Base-by-base conservation (phyloP, 2,797 vertebrate genomes). In the Pangasius macronema region DNA sequence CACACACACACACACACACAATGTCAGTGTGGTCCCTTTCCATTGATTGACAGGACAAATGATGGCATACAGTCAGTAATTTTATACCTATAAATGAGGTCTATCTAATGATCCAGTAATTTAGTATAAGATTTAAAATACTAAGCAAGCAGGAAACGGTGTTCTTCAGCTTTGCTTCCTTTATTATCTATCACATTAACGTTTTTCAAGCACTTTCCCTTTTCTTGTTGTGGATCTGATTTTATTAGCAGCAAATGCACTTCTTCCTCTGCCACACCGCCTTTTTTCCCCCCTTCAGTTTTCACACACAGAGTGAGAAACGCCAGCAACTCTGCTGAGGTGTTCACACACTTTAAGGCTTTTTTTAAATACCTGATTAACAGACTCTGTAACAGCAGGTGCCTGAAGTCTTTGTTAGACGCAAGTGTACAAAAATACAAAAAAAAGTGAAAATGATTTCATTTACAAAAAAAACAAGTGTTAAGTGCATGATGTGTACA, bases 311-410 rank as follows among this genome's bases (percentile, higher is more conserved):
- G 1, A 33, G 51, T 70, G 63, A 82, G 65, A 86, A 61, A 72
- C 22, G 1, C 5, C 27, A 24, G 36, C 63, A 57, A 22, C 76
- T 46, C 61, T 46, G 85, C 61, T 27, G 30, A 79, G 59, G 42
- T 67, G 72, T 77, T 61, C 16, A 49, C 39, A 61, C 65, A 39
- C 8, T 14, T 46, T 49, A 18, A 59, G 9, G 10, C 46, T 55
- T 81, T 86, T 86, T 80, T 42, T 57, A 53, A 51, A 49, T 33
- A 20, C 61, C 24, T 82, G 59, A 82, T 63, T 46, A n/a, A n/a
- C 57, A 79, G n/a, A 61, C 18, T 57, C 53, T 33, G 49, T 10
- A 11, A 22, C 53, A 33, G 20, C 9, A 80, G 33, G 18, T 39
- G 8, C 73, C 14, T 51, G 14, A 39, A 80, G 53, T 57, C 33